Percentiles rank a stretch among this genome's conserved stretches.
Conservation (phyloP, 2,888 invertebrate genomes). For the Phaedon cochleariae region DNA sequence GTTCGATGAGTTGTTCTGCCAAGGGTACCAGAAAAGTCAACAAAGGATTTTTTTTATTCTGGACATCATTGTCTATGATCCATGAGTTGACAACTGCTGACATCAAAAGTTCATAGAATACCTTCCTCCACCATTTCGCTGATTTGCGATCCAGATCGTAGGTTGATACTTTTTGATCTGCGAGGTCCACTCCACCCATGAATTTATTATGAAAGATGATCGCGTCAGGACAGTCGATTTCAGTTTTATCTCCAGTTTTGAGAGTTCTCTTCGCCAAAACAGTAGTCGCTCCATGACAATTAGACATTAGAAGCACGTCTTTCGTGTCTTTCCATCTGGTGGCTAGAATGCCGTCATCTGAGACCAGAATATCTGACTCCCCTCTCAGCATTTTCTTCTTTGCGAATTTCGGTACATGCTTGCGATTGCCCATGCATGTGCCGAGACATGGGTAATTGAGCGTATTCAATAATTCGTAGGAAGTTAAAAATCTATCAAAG, state of each 20-base stretch:
- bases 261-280: no score
- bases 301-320: no score
- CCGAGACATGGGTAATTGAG: constrained; percentile 1
- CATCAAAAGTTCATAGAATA: constrained; percentile 1
- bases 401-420: no score
- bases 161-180: constrained; percentile 12
- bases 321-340: no score
- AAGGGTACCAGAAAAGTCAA: constrained; percentile 10
- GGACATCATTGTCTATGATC: constrained; percentile 1
- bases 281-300: no score
- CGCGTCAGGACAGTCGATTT: no score
- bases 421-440: constrained; percentile 9
- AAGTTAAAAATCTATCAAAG: constrained; percentile 15
- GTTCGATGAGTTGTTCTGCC: no score
- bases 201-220: constrained; percentile 16
- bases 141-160: constrained; percentile 16
- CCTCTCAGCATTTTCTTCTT: no score
- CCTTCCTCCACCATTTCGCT: background rate
- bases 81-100: no score
- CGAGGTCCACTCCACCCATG: constrained; percentile 7
- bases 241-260: no score
- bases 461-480: background rate
- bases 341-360: no score
- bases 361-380: no score
- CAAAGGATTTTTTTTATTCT: constrained; percentile 3